Evolutionary conservation across 2,888 invertebrate species (phyloP).

Genomic region (Microctonus aethiopoides): DNA sequence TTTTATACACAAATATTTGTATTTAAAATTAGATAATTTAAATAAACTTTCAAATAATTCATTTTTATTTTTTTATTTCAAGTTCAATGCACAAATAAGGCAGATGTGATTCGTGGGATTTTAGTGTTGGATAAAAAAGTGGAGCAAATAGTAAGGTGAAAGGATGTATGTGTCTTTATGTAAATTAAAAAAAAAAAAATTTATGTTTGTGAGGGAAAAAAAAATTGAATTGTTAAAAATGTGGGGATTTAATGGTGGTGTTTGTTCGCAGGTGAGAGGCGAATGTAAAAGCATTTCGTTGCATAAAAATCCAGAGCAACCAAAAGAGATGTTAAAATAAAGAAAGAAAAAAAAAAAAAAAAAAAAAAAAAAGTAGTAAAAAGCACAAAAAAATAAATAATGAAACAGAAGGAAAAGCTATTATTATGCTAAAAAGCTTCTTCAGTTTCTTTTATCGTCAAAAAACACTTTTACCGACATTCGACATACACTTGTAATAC

Average conservation of each 20-base stretch:
- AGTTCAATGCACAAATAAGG: too few relatives aligned
- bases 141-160: too few relatives aligned
- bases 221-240: not conserved
- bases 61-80: too few relatives aligned
- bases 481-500: not conserved
- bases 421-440: not conserved
- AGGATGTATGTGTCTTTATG: too few relatives aligned
- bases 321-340: not conserved
- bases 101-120: too few relatives aligned
- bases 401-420: not conserved
- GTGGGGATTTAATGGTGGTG: not conserved
- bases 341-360: not conserved
- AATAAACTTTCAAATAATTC: too few relatives aligned
- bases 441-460: not conserved
- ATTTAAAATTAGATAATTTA: too few relatives aligned
- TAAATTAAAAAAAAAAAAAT: not conserved
- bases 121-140: too few relatives aligned
- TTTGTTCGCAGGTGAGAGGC: not conserved
- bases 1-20: too few relatives aligned
- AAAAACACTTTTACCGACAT: slow-evolving; percentile 12
- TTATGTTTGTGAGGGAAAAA: not conserved
- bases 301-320: not conserved
- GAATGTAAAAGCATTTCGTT: not conserved
- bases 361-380: not conserved
- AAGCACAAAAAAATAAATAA: not conserved